These are phyloP conservation scores for Mormyrus hasselquistii DNA, from an alignment of 2,797 vertebrate species.

Conservation along the genomic window DNA sequence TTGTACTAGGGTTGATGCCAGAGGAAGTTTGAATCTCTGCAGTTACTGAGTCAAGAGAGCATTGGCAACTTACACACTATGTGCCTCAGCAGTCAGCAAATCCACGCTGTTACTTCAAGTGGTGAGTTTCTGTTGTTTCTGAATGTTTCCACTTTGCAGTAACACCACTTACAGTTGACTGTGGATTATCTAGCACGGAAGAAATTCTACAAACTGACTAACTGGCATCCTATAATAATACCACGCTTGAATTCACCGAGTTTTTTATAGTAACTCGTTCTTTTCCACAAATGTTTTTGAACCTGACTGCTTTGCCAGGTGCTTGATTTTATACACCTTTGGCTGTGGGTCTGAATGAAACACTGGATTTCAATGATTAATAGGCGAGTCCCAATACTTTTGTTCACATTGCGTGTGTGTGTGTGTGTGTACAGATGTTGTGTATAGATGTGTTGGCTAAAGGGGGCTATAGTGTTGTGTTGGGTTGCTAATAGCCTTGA, in stretches of 20 bases:
- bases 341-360: too few species aligned
- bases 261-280: neutral
- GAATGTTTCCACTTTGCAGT: too few species aligned
- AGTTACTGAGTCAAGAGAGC: neutral
- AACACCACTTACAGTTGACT: too few species aligned
- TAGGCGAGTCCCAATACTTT: neutral
- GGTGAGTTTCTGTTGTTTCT: neutral
- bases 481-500: neutral
- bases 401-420: too few species aligned
- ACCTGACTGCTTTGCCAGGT: neutral
- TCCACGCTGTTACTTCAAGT: neutral
- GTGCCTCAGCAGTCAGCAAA: neutral
- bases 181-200: too few species aligned
- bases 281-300: neutral
- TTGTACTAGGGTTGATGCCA: too few species aligned
- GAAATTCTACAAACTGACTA: too few species aligned
- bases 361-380: too few species aligned
- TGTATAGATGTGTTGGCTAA: neutral
- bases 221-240: neutral
- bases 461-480: neutral
- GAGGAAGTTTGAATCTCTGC: too few species aligned
- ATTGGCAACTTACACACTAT: neutral
- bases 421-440: too few species aligned
- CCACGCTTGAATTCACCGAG: neutral
- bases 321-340: neutral